Conservation (phyloP, 2,113 vertebrate species). For the Mobula birostris region DNA sequence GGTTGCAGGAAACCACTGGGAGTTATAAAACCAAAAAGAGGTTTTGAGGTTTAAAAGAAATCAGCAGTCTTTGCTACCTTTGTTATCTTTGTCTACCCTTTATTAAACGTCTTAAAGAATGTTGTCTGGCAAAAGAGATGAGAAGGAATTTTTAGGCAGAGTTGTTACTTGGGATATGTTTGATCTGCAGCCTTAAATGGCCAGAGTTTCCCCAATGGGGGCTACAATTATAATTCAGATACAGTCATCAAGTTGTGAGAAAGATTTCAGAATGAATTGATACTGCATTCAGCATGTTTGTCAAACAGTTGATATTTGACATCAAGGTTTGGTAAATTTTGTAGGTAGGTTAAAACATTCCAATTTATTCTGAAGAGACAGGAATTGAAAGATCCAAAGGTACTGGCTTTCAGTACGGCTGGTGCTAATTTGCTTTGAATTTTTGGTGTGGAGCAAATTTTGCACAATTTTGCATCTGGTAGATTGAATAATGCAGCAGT, state of each 20-base stretch:
- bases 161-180: neutral
- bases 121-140: neutral
- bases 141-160: neutral
- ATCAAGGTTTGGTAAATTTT: neutral
- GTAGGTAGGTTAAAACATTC: neutral
- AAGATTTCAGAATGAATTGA: neutral
- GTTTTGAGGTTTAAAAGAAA: neutral
- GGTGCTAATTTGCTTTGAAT: too few relatives aligned
- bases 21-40: neutral
- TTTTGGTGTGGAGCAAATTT: too few relatives aligned
- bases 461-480: too few relatives aligned
- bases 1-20: neutral
- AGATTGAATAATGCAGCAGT: too few relatives aligned
- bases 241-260: neutral
- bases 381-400: too few relatives aligned
- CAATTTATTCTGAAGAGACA: neutral
- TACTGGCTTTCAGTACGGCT: too few relatives aligned
- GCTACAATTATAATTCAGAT: neutral
- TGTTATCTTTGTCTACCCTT: neutral
- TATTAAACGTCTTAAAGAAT: neutral
- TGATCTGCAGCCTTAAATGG: neutral
- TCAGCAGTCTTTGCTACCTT: neutral
- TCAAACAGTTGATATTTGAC: neutral
- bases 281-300: neutral
- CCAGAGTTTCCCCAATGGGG: neutral